A percentile compares a stretch with the other conserved stretches of the same genome.
Evolutionary conservation across 2,797 vertebrate species (phyloP).

Genomic region (Ctenosaura bakeri): DNA sequence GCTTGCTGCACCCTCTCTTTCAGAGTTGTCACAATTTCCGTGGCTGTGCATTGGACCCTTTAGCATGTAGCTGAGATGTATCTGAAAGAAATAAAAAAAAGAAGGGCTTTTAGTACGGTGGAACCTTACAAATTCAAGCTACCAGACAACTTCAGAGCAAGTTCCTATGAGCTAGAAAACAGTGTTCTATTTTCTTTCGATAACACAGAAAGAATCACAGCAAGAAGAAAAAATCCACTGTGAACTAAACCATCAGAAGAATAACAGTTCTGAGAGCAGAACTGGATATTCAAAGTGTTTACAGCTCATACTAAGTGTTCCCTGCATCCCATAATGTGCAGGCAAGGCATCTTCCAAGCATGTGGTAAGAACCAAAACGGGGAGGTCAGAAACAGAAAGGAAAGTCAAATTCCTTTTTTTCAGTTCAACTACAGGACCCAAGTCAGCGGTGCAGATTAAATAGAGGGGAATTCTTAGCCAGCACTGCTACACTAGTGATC

Average conservation of each 20-base stretch:
- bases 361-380: not conserved
- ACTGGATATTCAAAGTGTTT: not conserved
- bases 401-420: too few species aligned
- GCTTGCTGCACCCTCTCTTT: slow-evolving; percentile 59
- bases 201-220: not conserved
- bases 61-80: slow-evolving; percentile 81
- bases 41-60: slow-evolving; percentile 79
- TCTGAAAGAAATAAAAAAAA: slow-evolving; percentile 77
- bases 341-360: not conserved
- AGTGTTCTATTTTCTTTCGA: not conserved
- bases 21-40: slow-evolving; percentile 81
- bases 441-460: not conserved
- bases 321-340: too few species aligned
- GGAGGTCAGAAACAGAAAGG: not conserved
- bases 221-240: not conserved
- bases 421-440: not conserved
- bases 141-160: not conserved
- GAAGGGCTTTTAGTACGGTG: slow-evolving; percentile 31
- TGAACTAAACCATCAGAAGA: not conserved
- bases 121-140: not conserved
- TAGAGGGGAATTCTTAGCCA: too few species aligned
- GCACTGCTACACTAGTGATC: too few species aligned
- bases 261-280: not conserved
- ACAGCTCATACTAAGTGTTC: not conserved
- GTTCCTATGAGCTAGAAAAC: not conserved